Conservation (phyloP, 2,888 invertebrate genomes). For the Carcina quercana region DNA sequence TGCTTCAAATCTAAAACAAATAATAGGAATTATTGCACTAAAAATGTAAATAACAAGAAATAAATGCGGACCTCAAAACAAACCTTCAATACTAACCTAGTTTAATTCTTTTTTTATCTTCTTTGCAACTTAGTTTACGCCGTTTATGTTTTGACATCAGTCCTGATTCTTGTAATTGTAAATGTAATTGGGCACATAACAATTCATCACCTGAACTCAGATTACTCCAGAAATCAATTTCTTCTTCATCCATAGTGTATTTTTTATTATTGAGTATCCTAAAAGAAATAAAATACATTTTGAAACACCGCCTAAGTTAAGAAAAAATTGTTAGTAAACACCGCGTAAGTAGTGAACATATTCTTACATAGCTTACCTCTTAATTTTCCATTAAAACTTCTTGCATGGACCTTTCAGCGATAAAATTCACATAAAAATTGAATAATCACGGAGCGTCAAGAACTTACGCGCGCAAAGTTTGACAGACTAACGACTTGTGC, state of each 20-base stretch:
- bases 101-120: slow-evolving; percentile 12
- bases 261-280: slow-evolving; percentile 5
- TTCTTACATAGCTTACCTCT: slow-evolving; percentile 16
- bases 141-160: slow-evolving; percentile 12
- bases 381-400: slow-evolving; percentile 18
- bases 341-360: slow-evolving; percentile 5
- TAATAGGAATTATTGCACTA: slow-evolving; percentile 2
- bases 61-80: slow-evolving; percentile 9
- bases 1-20: slow-evolving; percentile 12
- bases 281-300: slow-evolving; percentile 7
- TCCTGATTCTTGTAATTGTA: slow-evolving; percentile 3
- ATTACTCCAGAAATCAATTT: slow-evolving; percentile 9
- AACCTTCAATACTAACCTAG: slow-evolving; percentile 10
- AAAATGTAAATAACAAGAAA: slow-evolving; percentile 6
- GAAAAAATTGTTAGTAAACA: slow-evolving; percentile 5
- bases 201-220: slow-evolving; percentile 10
- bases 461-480: slow-evolving; percentile 6
- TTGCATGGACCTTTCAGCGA: slow-evolving; percentile 16
- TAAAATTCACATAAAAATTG: slow-evolving; percentile 15
- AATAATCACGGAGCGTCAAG: slow-evolving; percentile 14
- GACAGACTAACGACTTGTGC: slow-evolving; percentile 18
- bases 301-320: slow-evolving; percentile 7
- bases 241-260: slow-evolving; percentile 10
- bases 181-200: slow-evolving; percentile 9
- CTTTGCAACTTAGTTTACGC: slow-evolving; percentile 12